Conservation (phyloP, 2,113 vertebrate species). For the Ceyx melanurus region DNA sequence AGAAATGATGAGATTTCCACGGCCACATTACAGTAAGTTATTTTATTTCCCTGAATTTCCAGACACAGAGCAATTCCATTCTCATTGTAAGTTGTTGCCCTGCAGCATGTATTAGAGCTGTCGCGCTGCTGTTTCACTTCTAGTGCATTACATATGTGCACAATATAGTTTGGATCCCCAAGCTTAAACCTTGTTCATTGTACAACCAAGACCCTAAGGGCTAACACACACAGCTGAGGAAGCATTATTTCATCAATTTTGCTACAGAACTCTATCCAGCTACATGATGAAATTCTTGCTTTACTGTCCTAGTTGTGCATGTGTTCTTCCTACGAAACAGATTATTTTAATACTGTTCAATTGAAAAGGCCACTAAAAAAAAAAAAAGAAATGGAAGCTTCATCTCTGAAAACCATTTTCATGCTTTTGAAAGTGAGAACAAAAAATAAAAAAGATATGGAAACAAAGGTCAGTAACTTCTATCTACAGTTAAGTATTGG, state of each 20-base stretch:
- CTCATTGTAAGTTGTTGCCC: slow-evolving; percentile 51
- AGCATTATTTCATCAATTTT: slow-evolving; percentile 51
- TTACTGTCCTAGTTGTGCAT: not conserved
- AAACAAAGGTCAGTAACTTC: not conserved
- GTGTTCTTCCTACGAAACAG: not conserved
- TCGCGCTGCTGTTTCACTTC: slow-evolving; percentile 33
- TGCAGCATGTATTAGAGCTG: slow-evolving; percentile 59
- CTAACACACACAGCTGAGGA: slow-evolving; percentile 20
- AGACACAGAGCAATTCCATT: slow-evolving; percentile 46
- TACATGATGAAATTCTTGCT: slow-evolving; percentile 17
- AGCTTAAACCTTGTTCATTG: slow-evolving; percentile 49
- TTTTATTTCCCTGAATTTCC: slow-evolving; percentile 73
- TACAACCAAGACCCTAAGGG: slow-evolving; percentile 34
- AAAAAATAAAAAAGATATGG: not conserved
- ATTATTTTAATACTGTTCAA: slow-evolving; percentile 4
- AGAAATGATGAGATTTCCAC: slow-evolving; percentile 65
- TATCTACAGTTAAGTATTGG: not conserved
- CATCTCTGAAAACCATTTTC: not conserved
- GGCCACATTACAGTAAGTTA: slow-evolving; percentile 31
- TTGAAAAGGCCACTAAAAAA: not conserved
- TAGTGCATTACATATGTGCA: slow-evolving; percentile 50
- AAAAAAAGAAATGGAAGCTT: not conserved
- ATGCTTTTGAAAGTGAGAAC: not conserved
- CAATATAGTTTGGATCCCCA: slow-evolving; percentile 28
- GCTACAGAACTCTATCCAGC: not conserved